These are phyloP conservation scores for Diplazon laetatorius DNA, from an alignment of 2,888 invertebrate genomes.

Conservation along the genomic window DNA sequence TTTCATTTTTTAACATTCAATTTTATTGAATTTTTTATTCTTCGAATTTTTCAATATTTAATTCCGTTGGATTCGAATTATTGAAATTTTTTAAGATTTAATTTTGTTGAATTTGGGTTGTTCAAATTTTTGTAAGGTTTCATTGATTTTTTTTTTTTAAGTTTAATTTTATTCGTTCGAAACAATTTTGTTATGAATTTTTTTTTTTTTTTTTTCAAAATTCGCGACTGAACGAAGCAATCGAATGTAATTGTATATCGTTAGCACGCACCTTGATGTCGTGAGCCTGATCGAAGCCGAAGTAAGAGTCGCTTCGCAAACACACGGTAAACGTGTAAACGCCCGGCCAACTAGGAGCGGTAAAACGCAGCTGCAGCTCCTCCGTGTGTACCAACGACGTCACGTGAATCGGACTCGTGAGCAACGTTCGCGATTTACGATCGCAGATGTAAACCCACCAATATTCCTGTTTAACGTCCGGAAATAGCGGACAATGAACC, in stretches of 20 bases:
- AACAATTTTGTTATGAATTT: no score
- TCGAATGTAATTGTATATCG: no score
- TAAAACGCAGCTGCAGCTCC: slow-evolving; percentile 95
- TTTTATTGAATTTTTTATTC: no score
- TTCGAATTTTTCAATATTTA: no score
- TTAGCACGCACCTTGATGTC: slow-evolving; percentile 92
- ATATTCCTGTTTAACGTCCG: slow-evolving; percentile 97
- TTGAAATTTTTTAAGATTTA: no score
- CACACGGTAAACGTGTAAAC: slow-evolving; percentile 96
- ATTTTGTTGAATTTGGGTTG: no score
- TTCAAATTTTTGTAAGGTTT: no score
- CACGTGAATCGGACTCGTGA: slow-evolving; percentile 96
- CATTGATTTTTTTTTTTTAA: no score
- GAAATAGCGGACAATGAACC: slow-evolving; percentile 98
- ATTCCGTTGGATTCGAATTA: no score
- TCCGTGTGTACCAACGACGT: slow-evolving; percentile 95
- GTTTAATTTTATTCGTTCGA: not conserved
- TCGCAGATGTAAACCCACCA: slow-evolving; percentile 99
- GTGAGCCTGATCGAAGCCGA: slow-evolving; percentile 97
- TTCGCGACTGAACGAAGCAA: no score
- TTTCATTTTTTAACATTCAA: no score
- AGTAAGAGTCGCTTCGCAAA: slow-evolving; percentile 95
- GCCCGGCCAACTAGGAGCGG: slow-evolving; percentile 97
- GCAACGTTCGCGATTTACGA: slow-evolving; percentile 94
- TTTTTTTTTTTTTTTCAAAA: no score